Percentiles rank a stretch among this genome's conserved stretches.
phyloP scores from a whole-genome alignment of 1,140 invertebrate genomes.

The Papilio glaucus region DNA sequence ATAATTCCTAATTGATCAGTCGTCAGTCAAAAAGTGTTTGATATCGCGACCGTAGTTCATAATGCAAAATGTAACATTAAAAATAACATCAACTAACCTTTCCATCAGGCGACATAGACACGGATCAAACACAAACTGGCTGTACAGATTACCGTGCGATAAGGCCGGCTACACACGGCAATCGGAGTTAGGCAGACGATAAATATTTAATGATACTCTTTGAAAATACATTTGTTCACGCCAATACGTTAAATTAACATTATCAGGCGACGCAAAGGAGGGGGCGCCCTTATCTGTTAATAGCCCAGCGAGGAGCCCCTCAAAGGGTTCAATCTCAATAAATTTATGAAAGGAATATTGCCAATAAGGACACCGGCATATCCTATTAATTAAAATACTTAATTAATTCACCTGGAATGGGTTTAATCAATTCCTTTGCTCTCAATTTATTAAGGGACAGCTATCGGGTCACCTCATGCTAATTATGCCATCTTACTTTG shows the following conservation, averaged over 20 bases:
- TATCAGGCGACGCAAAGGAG: slow-evolving; percentile 44
- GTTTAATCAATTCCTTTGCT: slow-evolving; percentile 79
- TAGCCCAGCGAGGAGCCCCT: slow-evolving; percentile 55
- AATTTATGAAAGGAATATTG: slow-evolving; percentile 83
- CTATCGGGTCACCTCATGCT: slow-evolving; percentile 43
- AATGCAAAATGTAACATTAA: too few species aligned
- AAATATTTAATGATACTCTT: slow-evolving; percentile 6
- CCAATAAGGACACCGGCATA: slow-evolving; percentile 79
- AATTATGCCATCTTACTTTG: slow-evolving; percentile 46
- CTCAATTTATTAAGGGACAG: slow-evolving; percentile 77
- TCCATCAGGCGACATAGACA: neutral
- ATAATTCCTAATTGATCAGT: too few species aligned
- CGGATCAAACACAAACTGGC: neutral
- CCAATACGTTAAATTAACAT: slow-evolving; percentile 45
- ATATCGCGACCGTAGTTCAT: too few species aligned
- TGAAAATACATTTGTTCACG: slow-evolving; percentile 30
- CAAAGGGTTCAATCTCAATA: slow-evolving; percentile 79
- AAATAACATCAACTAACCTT: slow-evolving; percentile 1
- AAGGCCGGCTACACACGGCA: neutral
- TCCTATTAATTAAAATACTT: slow-evolving; percentile 83
- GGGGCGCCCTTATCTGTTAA: slow-evolving; percentile 65
- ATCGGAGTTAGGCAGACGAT: too few species aligned
- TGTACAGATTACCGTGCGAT: too few species aligned
- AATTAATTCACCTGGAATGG: slow-evolving; percentile 83
- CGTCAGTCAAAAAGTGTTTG: too few species aligned